Conservation (phyloP, 1,140 invertebrate genomes). For the Bombus impatiens region DNA sequence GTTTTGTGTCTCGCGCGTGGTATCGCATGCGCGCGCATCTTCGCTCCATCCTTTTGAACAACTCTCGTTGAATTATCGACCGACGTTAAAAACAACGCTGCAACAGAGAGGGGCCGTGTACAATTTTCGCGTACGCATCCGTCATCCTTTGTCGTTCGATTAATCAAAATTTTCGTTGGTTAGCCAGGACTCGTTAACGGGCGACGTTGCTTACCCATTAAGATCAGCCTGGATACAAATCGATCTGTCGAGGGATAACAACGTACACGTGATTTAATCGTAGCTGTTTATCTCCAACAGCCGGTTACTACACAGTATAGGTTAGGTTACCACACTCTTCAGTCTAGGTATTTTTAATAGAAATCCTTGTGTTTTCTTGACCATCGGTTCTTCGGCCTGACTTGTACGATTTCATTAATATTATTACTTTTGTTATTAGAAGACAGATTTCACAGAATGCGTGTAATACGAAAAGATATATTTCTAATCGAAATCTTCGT, state of each 20-base stretch:
- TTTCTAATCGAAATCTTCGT: no score
- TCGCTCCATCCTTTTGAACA: not conserved
- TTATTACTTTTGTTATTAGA: not conserved
- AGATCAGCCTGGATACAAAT: slow-evolving; percentile 1
- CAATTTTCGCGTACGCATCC: not conserved
- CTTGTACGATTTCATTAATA: not conserved
- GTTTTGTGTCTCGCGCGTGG: not conserved
- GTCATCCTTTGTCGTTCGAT: not conserved
- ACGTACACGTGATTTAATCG: not conserved
- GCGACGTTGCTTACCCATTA: not conserved
- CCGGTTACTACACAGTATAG: not conserved
- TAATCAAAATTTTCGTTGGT: slow-evolving; percentile 16
- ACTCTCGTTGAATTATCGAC: not conserved
- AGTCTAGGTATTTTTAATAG: not conserved
- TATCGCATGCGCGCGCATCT: no score
- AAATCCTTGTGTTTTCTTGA: not conserved
- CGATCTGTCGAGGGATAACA: not conserved
- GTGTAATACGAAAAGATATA: no score
- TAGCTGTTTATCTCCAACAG: not conserved
- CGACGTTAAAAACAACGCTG: not conserved
- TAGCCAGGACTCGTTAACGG: not conserved
- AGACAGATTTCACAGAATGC: no score
- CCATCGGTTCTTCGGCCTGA: fast-evolving
- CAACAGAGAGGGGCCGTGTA: not conserved
- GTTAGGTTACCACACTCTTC: no score